A percentile compares a stretch with the other conserved stretches of the same genome.
phyloP scores from a whole-genome alignment of 2,888 invertebrate genomes.

The Tanypteryx hageni region DNA sequence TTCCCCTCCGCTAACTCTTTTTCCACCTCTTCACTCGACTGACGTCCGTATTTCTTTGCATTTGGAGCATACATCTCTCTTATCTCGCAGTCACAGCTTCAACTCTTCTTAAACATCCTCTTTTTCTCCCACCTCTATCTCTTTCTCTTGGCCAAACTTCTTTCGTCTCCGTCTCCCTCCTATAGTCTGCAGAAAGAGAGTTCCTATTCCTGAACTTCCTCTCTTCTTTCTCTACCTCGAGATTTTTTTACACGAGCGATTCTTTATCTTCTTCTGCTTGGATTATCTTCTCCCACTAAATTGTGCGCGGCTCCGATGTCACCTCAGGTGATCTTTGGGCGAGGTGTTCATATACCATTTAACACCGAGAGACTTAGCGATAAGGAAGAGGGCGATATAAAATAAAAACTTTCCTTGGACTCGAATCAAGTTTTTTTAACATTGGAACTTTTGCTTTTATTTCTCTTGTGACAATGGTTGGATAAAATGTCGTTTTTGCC shows the following conservation, averaged over 20 bases:
- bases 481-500: too few relatives aligned
- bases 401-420: not conserved
- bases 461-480: too few relatives aligned
- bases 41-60: not conserved
- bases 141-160: not conserved
- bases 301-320: slow-evolving; percentile 17
- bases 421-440: not conserved
- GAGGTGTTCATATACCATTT: not conserved
- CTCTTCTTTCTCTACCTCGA: too few relatives aligned
- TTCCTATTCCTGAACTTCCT: too few relatives aligned
- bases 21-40: not conserved
- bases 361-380: not conserved
- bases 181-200: not conserved
- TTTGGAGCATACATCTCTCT: slow-evolving; percentile 23
- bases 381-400: not conserved
- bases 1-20: not conserved
- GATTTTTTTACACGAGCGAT: not conserved
- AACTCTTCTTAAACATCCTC: not conserved
- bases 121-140: not conserved
- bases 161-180: not conserved
- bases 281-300: slow-evolving; percentile 14
- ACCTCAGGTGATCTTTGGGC: not conserved
- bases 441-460: too few relatives aligned
- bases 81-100: not conserved
- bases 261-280: slow-evolving; percentile 30